A percentile compares a stretch with the other conserved stretches of the same genome.
These are phyloP conservation scores for Dasyornis broadbenti DNA, from an alignment of 2,113 vertebrate genomes.

Conservation along the genomic window DNA sequence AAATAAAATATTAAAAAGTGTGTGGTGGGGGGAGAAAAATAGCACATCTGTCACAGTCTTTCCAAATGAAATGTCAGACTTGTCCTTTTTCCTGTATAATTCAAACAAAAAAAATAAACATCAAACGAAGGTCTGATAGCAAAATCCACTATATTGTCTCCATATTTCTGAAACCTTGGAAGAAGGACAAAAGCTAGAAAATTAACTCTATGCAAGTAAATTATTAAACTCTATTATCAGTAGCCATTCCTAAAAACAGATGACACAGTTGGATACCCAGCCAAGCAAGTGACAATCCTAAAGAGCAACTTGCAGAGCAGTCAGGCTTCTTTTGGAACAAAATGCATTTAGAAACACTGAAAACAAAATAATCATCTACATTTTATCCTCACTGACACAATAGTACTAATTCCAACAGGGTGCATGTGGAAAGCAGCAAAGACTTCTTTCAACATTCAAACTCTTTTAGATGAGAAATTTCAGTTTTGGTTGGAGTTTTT, in stretches of 20 bases:
- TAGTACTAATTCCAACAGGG: background rate
- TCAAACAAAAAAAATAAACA: background rate
- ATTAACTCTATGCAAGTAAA: background rate
- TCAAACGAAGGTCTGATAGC: background rate
- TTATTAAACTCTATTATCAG: background rate
- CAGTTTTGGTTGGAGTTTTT: fast-evolving
- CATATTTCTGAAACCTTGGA: background rate
- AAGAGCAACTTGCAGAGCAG: background rate
- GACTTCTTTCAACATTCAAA: background rate
- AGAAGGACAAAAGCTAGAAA: background rate
- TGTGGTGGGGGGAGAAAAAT: background rate
- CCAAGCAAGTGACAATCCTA: background rate
- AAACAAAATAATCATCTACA: background rate
- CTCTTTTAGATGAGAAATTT: background rate
- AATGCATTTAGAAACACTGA: background rate
- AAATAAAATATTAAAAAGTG: background rate
- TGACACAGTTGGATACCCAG: background rate
- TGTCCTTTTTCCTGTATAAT: background rate
- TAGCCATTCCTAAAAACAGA: background rate
- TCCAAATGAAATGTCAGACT: background rate
- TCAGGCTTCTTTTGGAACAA: background rate
- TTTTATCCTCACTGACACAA: background rate
- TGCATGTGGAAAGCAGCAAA: background rate
- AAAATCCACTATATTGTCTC: background rate
- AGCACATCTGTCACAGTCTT: background rate